Conservation (phyloP, 2,888 invertebrate species). For the Ommatoiulus sabulosus region DNA sequence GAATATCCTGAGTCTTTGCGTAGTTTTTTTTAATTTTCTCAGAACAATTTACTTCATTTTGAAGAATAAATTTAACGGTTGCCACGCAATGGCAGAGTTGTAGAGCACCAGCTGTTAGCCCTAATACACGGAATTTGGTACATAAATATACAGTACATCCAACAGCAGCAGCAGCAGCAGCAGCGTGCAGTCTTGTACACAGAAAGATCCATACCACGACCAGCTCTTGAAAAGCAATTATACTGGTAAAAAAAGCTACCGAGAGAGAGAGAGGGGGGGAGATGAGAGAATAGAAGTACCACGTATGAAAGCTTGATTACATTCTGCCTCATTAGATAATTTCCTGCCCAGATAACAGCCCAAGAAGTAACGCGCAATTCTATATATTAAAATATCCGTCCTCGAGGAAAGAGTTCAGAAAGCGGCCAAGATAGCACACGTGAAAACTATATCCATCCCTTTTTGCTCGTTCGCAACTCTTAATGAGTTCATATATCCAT, state of each 20-base stretch:
- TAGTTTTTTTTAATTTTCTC: conserved; percentile 28
- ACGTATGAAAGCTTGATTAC: conserved; percentile 52
- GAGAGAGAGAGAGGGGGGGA: conserved; percentile 37
- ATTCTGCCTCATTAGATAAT: conserved; percentile 53
- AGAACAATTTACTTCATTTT: not conserved
- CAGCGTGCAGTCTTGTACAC: not conserved
- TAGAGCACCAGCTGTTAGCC: conserved; percentile 1
- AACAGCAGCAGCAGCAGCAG: too few relatives aligned
- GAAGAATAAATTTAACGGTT: not conserved
- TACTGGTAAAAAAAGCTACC: conserved; percentile 42
- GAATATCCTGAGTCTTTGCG: not conserved
- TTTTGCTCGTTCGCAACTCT: conserved; percentile 19
- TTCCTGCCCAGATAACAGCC: conserved; percentile 51
- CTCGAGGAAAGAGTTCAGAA: conserved; percentile 46
- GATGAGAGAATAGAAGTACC: conserved; percentile 33
- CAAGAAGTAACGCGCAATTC: conserved; percentile 49
- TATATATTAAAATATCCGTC: conserved; percentile 50
- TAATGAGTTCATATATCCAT: conserved; percentile 45
- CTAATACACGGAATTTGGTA: not conserved
- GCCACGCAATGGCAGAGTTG: conserved; percentile 12
- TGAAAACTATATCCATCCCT: conserved; percentile 15
- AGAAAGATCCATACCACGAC: not conserved
- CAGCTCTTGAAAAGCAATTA: conserved; percentile 52
- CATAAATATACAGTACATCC: not conserved
- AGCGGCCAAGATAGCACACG: conserved; percentile 26